Percentiles rank a stretch among this genome's conserved stretches.
These are phyloP conservation scores for Drosophila antonietae DNA, from an alignment of 2,888 invertebrate species.

Conservation along the genomic window DNA sequence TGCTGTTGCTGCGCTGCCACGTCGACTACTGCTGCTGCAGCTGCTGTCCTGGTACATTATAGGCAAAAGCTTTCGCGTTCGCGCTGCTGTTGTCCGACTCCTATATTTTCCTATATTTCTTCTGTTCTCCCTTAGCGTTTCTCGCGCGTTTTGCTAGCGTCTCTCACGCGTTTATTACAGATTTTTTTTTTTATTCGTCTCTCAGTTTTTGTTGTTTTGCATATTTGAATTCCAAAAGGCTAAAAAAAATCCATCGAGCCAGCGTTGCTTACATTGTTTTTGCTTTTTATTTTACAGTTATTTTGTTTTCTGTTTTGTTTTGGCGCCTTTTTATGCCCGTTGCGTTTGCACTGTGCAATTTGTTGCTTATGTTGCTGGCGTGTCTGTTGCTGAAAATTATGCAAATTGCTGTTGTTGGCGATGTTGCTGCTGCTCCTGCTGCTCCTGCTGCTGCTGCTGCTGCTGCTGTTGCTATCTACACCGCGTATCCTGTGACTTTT, in stretches of 20 bases:
- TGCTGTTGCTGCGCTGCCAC: slow-evolving; percentile 68
- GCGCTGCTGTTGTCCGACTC: slow-evolving; percentile 16
- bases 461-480: slow-evolving; percentile 40
- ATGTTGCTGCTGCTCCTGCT: slow-evolving; percentile 24
- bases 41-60: slow-evolving; percentile 83
- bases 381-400: slow-evolving; percentile 47
- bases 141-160: slow-evolving; percentile 14
- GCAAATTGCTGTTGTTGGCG: slow-evolving; percentile 36
- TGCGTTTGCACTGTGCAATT: slow-evolving; percentile 45
- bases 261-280: slow-evolving; percentile 12
- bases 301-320: slow-evolving; percentile 24
- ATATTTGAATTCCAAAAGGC: slow-evolving; percentile 8
- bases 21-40: slow-evolving; percentile 84
- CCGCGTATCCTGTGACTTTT: slow-evolving; percentile 42
- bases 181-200: background rate
- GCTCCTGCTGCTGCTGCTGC: slow-evolving; percentile 41
- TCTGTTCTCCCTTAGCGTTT: slow-evolving; percentile 11
- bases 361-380: slow-evolving; percentile 62
- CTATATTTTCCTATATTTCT: background rate
- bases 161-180: background rate
- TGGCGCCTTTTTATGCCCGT: slow-evolving; percentile 60
- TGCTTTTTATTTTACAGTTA: slow-evolving; percentile 5
- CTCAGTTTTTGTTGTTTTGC: background rate
- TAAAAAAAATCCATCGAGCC: background rate
- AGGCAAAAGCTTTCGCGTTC: slow-evolving; percentile 64